Evolutionary conservation across 2,888 invertebrate genomes (phyloP).

Genomic region (Drosophila robusta): DNA sequence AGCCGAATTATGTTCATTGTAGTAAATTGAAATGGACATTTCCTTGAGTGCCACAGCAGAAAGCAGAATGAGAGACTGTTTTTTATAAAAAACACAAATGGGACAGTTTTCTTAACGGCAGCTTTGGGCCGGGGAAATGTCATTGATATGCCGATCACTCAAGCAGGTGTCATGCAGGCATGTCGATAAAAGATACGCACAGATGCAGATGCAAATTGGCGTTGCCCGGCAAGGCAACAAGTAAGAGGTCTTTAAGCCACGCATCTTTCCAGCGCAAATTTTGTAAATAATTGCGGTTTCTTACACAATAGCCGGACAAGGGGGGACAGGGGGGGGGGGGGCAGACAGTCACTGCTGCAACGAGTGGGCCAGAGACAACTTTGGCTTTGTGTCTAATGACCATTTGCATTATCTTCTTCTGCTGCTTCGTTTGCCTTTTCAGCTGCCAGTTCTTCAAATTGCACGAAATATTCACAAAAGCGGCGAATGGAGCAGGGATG

Average conservation of each 20-base stretch:
- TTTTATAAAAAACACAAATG: slow-evolving; percentile 19
- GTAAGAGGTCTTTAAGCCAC: slow-evolving; percentile 64
- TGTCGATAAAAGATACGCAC: slow-evolving; percentile 12
- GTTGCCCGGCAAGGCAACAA: slow-evolving; percentile 35
- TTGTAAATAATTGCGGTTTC: slow-evolving; percentile 78
- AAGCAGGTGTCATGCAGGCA: slow-evolving; percentile 22
- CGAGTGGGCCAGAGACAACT: slow-evolving; percentile 21
- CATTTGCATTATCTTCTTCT: slow-evolving; percentile 75
- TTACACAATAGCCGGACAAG: slow-evolving; percentile 61
- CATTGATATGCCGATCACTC: slow-evolving; percentile 13
- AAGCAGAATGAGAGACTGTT: slow-evolving; percentile 9
- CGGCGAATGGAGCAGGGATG: slow-evolving; percentile 12
- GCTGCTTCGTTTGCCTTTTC: slow-evolving; percentile 24
- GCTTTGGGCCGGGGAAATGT: not conserved
- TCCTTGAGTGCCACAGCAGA: not conserved
- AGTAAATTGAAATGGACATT: slow-evolving; percentile 25
- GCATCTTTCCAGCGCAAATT: slow-evolving; percentile 69
- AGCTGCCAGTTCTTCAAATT: slow-evolving; percentile 60
- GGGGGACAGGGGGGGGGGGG: too few species aligned
- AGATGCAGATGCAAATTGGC: slow-evolving; percentile 45
- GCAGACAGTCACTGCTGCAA: slow-evolving; percentile 34
- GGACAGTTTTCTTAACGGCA: slow-evolving; percentile 11
- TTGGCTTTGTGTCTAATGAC: slow-evolving; percentile 68
- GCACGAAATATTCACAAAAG: slow-evolving; percentile 65
- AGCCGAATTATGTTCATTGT: slow-evolving; percentile 23